phyloP scores from a whole-genome alignment of 2,888 invertebrate genomes.

The Parnassius mnemosyne region DNA sequence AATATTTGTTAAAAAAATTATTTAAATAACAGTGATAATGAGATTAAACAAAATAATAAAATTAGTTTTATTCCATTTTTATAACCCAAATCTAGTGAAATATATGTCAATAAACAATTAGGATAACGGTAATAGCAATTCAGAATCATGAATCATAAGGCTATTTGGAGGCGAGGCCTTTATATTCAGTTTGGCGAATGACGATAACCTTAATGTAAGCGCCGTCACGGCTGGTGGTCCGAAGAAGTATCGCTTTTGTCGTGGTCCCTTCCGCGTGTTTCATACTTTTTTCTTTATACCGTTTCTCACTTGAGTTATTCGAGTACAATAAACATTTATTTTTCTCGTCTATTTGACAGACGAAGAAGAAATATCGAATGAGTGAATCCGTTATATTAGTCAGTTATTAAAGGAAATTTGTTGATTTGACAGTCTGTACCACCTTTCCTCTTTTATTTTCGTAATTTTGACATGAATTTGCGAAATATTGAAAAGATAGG shows the following conservation, averaged over 20 bases:
- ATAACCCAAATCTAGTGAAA: too few species aligned
- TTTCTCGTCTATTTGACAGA: slow-evolving; percentile 75
- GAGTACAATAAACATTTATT: slow-evolving; percentile 79
- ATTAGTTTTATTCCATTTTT: too few species aligned
- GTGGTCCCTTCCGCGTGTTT: slow-evolving; percentile 70
- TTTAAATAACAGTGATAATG: too few species aligned
- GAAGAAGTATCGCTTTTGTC: slow-evolving; percentile 78
- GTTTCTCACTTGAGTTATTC: slow-evolving; percentile 79
- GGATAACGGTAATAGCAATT: slow-evolving; percentile 59
- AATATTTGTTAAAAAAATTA: too few species aligned
- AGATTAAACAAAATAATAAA: too few species aligned
- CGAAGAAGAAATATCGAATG: slow-evolving; percentile 62
- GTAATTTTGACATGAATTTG: slow-evolving; percentile 54
- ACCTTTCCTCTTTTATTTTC: slow-evolving; percentile 31
- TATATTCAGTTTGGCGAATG: slow-evolving; percentile 77
- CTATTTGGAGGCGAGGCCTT: slow-evolving; percentile 66
- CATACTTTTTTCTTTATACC: slow-evolving; percentile 76
- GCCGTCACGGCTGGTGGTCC: slow-evolving; percentile 77
- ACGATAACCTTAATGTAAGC: slow-evolving; percentile 80
- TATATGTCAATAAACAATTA: slow-evolving; percentile 58
- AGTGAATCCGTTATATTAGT: slow-evolving; percentile 63
- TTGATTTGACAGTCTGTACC: background rate
- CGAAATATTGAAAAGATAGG: slow-evolving; percentile 54
- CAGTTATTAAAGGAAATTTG: background rate
- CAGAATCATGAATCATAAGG: slow-evolving; percentile 71